Conservation (phyloP, 2,797 vertebrate genomes). For the Ispidina lecontei region DNA sequence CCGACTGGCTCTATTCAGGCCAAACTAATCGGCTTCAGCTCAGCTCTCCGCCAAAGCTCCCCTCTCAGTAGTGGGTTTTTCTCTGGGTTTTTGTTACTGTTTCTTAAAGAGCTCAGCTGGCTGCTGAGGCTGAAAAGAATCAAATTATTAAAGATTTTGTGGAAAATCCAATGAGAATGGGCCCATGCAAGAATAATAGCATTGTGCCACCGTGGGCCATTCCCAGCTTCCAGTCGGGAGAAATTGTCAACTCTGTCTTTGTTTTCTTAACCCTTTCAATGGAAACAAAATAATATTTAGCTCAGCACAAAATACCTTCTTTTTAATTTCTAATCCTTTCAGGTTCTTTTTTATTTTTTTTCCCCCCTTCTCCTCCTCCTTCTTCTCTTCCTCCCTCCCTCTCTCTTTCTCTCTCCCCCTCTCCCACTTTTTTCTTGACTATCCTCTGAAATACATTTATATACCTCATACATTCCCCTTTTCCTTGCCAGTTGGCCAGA, state of each 20-base stretch:
- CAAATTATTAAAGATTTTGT: constrained; percentile 86
- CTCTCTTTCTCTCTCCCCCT: background rate
- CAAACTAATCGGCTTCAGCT: constrained; percentile 86
- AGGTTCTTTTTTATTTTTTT: constrained; percentile 5
- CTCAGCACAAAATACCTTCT: constrained; percentile 77
- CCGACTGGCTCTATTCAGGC: constrained; percentile 83
- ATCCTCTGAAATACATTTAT: constrained; percentile 58
- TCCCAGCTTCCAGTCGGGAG: constrained; percentile 79
- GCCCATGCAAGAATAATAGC: constrained; percentile 79
- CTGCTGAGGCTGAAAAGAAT: constrained; percentile 83
- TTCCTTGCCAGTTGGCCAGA: constrained; percentile 41
- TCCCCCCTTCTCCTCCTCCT: background rate
- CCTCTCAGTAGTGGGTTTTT: constrained; percentile 82
- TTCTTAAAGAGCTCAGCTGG: constrained; percentile 86
- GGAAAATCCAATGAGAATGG: constrained; percentile 82
- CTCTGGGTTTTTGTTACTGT: constrained; percentile 83
- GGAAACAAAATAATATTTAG: constrained; percentile 81
- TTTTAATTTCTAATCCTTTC: constrained; percentile 76
- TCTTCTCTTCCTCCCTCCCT: background rate
- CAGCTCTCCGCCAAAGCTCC: constrained; percentile 82
- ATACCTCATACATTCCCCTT: constrained; percentile 26
- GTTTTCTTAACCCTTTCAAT: constrained; percentile 81
- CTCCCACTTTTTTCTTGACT: constrained; percentile 25
- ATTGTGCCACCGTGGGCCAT: constrained; percentile 78
- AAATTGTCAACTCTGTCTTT: constrained; percentile 78